phyloP scores from a whole-genome alignment of 2,113 vertebrate species.

The Furnarius figulus region DNA sequence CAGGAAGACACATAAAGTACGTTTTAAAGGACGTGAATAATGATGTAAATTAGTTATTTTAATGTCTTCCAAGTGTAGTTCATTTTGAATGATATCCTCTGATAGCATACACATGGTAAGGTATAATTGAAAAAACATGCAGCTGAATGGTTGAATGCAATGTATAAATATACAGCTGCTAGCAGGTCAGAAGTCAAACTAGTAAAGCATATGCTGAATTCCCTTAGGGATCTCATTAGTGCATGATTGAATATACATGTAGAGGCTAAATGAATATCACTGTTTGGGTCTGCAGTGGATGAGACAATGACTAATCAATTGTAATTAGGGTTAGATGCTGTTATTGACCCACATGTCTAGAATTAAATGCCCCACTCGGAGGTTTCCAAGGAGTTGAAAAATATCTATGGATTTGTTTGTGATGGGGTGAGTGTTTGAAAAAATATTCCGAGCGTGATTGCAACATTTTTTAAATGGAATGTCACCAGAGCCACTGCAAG shows the following conservation, averaged over 20 bases:
- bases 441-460: not conserved
- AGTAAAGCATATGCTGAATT: conserved; percentile 74
- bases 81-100: conserved; percentile 77
- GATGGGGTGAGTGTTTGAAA: not conserved
- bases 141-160: conserved; percentile 73
- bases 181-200: conserved; percentile 79
- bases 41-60: conserved; percentile 82
- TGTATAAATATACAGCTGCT: conserved; percentile 82
- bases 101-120: conserved; percentile 78
- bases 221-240: conserved; percentile 82
- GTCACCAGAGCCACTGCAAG: conserved; percentile 8
- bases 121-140: conserved; percentile 83
- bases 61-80: conserved; percentile 83
- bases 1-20: conserved; percentile 68
- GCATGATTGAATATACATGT: conserved; percentile 75
- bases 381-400: conserved; percentile 58
- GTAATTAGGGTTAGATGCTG: conserved; percentile 76
- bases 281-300: conserved; percentile 72
- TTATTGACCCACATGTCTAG: conserved; percentile 76
- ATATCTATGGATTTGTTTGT: conserved; percentile 40
- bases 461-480: conserved; percentile 49
- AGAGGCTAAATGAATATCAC: conserved; percentile 79
- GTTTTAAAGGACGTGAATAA: conserved; percentile 77
- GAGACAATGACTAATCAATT: conserved; percentile 82
- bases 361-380: conserved; percentile 56